Evolutionary conservation across 2,113 vertebrate genomes (phyloP).

Genomic region (Pseudonaja textilis): DNA sequence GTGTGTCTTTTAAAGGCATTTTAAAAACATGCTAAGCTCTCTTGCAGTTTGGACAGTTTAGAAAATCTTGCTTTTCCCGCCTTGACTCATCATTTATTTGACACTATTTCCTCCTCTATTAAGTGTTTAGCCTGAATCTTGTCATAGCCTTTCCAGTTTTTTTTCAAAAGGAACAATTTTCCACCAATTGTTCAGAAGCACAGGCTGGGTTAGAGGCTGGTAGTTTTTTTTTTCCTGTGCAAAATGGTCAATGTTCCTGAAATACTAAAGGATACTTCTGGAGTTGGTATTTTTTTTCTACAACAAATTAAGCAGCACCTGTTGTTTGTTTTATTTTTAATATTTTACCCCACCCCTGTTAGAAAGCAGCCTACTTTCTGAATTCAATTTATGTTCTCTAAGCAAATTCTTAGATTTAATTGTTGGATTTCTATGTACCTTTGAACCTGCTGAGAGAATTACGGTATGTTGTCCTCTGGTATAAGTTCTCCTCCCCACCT

Average conservation of each 20-base stretch:
- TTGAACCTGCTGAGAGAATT: background rate
- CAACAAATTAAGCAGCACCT: background rate
- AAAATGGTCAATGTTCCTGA: background rate
- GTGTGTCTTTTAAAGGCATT: background rate
- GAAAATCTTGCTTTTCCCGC: background rate
- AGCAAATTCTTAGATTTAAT: background rate
- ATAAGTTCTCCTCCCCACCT: background rate
- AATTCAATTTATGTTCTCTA: background rate
- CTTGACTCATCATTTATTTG: background rate
- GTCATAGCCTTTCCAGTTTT: background rate
- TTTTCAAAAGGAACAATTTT: constrained; percentile 4
- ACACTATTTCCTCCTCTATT: background rate
- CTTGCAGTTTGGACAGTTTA: background rate
- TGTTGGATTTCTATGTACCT: background rate
- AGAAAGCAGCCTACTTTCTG: background rate
- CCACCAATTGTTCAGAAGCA: background rate
- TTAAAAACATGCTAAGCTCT: background rate
- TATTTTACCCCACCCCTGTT: background rate
- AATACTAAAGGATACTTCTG: background rate
- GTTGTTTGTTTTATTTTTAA: background rate
- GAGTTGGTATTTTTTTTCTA: background rate
- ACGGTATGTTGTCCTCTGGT: background rate
- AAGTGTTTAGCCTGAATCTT: background rate
- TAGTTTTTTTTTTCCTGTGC: background rate
- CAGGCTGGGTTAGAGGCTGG: background rate